Percentiles rank a stretch among this genome's conserved stretches.
phyloP scores from a whole-genome alignment of 2,113 vertebrate species.

The Scatophagus argus region DNA sequence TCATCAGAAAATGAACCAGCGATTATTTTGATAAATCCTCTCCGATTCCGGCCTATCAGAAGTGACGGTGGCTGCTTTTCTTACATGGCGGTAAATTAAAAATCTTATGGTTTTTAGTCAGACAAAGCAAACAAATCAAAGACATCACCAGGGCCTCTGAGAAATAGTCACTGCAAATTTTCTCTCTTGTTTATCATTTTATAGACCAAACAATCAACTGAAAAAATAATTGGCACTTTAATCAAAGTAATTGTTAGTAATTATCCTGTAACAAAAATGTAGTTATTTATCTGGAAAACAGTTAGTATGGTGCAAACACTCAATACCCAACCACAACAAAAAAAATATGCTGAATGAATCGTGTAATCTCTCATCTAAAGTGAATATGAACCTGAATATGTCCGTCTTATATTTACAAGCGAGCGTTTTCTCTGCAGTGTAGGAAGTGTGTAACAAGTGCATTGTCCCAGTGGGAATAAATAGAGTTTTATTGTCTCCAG shows the following conservation, averaged over 20 bases:
- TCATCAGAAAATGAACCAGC: neutral
- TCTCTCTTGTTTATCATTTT: too few relatives aligned
- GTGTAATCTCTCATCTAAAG: neutral
- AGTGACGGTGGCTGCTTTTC: neutral
- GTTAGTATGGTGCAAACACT: neutral
- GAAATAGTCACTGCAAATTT: too few relatives aligned
- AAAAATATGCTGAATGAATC: neutral
- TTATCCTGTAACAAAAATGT: neutral
- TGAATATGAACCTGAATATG: neutral
- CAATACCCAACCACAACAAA: neutral
- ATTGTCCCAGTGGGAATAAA: slow-evolving; percentile 41
- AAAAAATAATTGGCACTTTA: neutral
- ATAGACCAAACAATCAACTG: neutral
- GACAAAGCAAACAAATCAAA: neutral
- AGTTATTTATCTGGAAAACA: neutral
- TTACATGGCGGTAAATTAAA: too few relatives aligned
- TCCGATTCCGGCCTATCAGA: neutral
- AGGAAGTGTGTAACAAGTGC: slow-evolving; percentile 27
- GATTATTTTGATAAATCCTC: neutral
- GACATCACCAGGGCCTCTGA: too few relatives aligned
- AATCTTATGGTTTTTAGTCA: neutral
- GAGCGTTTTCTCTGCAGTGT: slow-evolving; percentile 12
- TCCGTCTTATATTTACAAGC: neutral
- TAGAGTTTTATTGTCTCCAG: slow-evolving; percentile 40
- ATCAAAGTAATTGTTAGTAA: neutral